A percentile compares a stretch with the other conserved stretches of the same genome.
Evolutionary conservation across 2,113 vertebrate species (phyloP).

Genomic region (Syngnathus typhle): DNA sequence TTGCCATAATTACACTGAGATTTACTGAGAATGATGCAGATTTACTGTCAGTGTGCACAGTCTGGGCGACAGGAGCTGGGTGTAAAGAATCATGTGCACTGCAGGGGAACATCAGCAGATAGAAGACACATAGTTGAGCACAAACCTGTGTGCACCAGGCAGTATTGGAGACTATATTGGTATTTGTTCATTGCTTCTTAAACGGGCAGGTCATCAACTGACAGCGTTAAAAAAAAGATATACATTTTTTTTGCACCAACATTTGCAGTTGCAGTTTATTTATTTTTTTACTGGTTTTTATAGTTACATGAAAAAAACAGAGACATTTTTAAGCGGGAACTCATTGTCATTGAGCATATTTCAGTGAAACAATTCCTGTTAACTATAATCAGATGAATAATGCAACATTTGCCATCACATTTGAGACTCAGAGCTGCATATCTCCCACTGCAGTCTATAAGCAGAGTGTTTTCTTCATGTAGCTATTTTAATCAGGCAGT

Average conservation of each 20-base stretch:
- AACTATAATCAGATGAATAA: neutral
- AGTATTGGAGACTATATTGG: neutral
- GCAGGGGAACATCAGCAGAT: neutral
- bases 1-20: neutral
- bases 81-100: neutral
- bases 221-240: too few species aligned
- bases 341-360: neutral
- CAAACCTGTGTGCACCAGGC: neutral
- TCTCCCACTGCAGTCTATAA: neutral
- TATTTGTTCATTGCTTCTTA: neutral
- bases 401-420: neutral
- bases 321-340: neutral
- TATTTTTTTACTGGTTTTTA: neutral
- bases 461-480: constrained; percentile 1
- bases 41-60: neutral
- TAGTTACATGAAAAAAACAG: neutral
- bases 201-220: too few species aligned
- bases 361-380: neutral
- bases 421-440: neutral
- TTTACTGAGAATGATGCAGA: constrained; percentile 1
- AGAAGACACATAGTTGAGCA: neutral
- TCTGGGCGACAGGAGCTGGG: neutral
- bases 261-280: neutral
- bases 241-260: too few species aligned
- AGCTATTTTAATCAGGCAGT: constrained; percentile 12